Evolutionary conservation across 2,888 invertebrate species (phyloP), one percentile per base, ranked within the genome.

Genomic region (Acheta domesticus): DNA sequence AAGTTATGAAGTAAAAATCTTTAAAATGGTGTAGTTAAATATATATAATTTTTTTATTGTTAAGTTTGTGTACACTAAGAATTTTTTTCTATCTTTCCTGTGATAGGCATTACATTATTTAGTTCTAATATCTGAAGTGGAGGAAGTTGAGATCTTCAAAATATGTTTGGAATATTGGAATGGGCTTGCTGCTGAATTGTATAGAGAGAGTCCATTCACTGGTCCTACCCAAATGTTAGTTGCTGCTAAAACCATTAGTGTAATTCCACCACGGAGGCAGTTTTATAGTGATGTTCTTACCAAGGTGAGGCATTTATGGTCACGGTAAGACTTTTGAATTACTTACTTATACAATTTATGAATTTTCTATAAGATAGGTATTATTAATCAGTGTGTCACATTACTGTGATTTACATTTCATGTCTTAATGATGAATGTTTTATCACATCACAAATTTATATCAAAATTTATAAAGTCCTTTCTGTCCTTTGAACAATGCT

Each of bases 131-230:
- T 99, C 98, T 19, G 96, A 98, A 89, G 99, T 99, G 3, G 99
- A 99, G 83, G 99, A 99, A 86, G 97, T 98, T 1, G 99, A 99
- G 89, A 98, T 99, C 82, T 99, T 99, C 87, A 99, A 99, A 89
- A 99, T 99, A 83, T 99, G 99, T 85, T 89, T 99, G 82, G 99
- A 99, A 87, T 99, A 98, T 88, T 99, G 99, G 99, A 98, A 97
- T 88, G 92, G 93, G 81, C 89, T 99, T 82, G 93, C 97, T 49
- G 92, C 96, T 81, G 97, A 98, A 86, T 89, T 99, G 84, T 99
- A 99, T 86, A 93, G 94, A 85, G 95, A 96, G 85, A 93, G 92
- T 84, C 94, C 96, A 48, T 93, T 92, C 86, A 88, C 90, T 73
- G 87, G 89, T 82, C 86, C 88, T 12, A 86, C 88, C 12, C 86